Evolutionary conservation across 2,888 invertebrate genomes (phyloP).

Genomic region (Mythimna loreyi): DNA sequence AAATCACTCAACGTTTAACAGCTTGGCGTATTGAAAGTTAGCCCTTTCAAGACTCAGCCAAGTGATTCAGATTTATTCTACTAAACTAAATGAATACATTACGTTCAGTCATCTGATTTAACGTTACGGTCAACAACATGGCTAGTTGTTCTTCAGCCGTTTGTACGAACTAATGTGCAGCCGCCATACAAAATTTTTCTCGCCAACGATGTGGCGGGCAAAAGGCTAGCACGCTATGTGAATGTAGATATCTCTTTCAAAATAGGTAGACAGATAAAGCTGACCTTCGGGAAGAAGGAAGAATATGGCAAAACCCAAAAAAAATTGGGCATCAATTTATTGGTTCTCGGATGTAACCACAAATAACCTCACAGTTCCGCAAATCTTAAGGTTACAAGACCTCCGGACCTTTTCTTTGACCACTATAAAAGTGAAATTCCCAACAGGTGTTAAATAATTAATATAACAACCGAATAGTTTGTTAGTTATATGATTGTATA

Average conservation of each 20-base stretch:
- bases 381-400: constrained; percentile 12
- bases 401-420: not conserved
- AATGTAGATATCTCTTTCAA: not conserved
- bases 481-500: not conserved
- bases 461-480: not conserved
- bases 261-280: not conserved
- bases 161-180: no score
- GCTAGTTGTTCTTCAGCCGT: no score
- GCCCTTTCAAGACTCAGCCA: no score
- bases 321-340: not conserved
- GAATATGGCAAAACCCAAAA: not conserved
- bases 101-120: no score
- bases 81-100: no score
- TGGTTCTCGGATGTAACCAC: constrained; percentile 7
- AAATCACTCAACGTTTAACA: no score
- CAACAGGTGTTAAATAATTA: not conserved
- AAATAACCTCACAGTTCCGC: constrained; percentile 10
- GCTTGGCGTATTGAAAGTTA: no score
- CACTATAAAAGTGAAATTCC: not conserved
- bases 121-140: no score
- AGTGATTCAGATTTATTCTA: no score
- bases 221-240: not conserved
- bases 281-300: not conserved
- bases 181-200: no score
- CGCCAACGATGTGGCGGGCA: no score